phyloP scores from a whole-genome alignment of 2,113 vertebrate genomes.

The Forbesichthys agassizii region DNA sequence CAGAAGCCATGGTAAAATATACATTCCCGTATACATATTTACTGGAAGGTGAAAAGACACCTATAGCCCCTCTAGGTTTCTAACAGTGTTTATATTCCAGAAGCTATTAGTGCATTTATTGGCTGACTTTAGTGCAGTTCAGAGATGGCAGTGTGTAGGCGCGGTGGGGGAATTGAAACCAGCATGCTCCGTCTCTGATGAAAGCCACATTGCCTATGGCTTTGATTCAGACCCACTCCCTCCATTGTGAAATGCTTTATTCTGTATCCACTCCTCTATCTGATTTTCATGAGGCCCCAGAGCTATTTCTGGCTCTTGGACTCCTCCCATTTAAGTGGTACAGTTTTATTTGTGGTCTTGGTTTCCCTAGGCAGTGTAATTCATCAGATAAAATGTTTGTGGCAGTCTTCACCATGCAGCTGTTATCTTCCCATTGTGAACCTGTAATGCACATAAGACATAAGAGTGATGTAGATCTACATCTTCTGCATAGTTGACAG shows the following conservation, averaged over 20 bases:
- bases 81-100: slow-evolving; percentile 9
- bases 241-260: slow-evolving; percentile 51
- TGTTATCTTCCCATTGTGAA: slow-evolving; percentile 30
- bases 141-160: slow-evolving; percentile 36
- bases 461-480: background rate
- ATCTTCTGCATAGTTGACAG: no score
- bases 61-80: slow-evolving; percentile 25
- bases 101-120: background rate
- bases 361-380: slow-evolving; percentile 41
- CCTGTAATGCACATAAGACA: slow-evolving; percentile 4
- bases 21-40: background rate
- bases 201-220: slow-evolving; percentile 69
- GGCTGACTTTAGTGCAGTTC: no score
- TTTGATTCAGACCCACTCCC: slow-evolving; percentile 46
- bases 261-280: slow-evolving; percentile 33
- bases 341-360: slow-evolving; percentile 48
- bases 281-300: slow-evolving; percentile 12
- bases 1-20: slow-evolving; percentile 32
- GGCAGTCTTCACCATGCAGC: slow-evolving; percentile 41
- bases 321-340: slow-evolving; percentile 48
- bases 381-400: slow-evolving; percentile 47
- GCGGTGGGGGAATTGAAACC: slow-evolving; percentile 49
- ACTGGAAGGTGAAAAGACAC: slow-evolving; percentile 21
- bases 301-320: slow-evolving; percentile 48
- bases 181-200: slow-evolving; percentile 57